Conservation (phyloP, 2,113 vertebrate genomes). For the Campylomormyrus tamandua region DNA sequence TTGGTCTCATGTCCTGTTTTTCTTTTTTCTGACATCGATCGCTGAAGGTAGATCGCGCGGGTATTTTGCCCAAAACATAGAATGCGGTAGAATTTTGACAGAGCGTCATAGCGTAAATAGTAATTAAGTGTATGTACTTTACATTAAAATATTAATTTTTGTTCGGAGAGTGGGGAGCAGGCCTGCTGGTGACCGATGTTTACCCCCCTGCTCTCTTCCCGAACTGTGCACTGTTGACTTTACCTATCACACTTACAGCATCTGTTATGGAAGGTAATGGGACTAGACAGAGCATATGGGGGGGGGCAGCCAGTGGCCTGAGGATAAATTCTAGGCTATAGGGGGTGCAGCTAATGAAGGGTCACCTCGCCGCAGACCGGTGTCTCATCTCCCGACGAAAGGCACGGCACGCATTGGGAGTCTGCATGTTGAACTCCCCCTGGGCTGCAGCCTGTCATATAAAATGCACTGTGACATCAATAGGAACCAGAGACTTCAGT, state of each 20-base stretch:
- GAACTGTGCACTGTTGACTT: not conserved
- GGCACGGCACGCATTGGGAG: not conserved
- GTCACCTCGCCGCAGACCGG: not conserved
- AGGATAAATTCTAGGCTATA: not conserved
- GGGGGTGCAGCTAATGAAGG: not conserved
- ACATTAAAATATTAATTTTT: not conserved
- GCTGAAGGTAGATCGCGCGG: not conserved
- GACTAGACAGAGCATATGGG: not conserved
- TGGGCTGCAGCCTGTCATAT: not conserved
- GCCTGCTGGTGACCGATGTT: conserved; percentile 43
- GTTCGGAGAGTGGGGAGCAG: not conserved
- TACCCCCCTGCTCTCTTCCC: conserved; percentile 23
- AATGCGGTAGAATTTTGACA: not conserved
- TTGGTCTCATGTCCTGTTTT: not conserved
- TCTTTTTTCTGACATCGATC: not conserved
- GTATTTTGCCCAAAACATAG: not conserved
- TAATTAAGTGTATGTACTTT: not conserved
- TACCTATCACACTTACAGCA: not conserved
- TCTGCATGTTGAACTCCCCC: not conserved
- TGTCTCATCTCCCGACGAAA: not conserved
- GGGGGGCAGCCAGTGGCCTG: not conserved
- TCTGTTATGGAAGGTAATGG: not conserved
- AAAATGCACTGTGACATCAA: conserved; percentile 9
- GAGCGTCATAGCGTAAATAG: not conserved
- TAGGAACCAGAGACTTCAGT: conserved; percentile 35